phyloP scores from a whole-genome alignment of 37 sponge, comb jelly and placozoan species.

The Halichondria panicea region DNA sequence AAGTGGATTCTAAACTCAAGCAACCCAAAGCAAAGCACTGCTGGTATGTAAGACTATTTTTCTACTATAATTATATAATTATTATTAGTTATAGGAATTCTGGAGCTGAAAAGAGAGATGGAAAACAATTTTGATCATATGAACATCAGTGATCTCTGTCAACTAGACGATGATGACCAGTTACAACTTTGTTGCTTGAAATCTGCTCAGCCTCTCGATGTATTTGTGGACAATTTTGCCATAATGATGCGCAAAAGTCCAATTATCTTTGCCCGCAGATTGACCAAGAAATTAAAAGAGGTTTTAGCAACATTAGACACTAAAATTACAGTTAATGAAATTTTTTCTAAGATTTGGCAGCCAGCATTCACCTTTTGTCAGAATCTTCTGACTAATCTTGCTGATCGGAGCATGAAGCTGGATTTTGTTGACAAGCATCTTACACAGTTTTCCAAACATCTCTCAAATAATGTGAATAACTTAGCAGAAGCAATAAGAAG shows the following conservation, averaged over 20 bases:
- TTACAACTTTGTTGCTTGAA: conserved; percentile 13
- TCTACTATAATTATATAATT: no score
- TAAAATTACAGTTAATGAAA: not conserved
- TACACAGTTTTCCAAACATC: not conserved
- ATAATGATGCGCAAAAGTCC: not conserved
- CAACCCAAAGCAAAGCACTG: no score
- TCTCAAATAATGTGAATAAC: not conserved
- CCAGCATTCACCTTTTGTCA: not conserved
- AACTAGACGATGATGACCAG: not conserved
- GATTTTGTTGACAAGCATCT: not conserved
- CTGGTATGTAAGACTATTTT: no score
- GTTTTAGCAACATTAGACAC: not conserved
- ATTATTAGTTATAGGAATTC: conserved; percentile 9
- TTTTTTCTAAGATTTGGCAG: conserved; percentile 4
- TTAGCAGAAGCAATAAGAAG: conserved; percentile 1
- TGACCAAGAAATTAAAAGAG: not conserved
- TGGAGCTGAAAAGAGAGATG: not conserved
- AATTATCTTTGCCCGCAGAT: no score
- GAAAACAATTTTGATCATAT: not conserved
- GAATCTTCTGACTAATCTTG: not conserved
- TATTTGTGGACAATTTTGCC: not conserved
- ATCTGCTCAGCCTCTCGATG: not conserved
- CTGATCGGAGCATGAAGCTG: not conserved
- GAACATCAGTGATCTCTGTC: conserved; percentile 24
- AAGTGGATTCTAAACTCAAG: no score